Evolutionary conservation across 2,888 invertebrate genomes (phyloP).

Genomic region (Callimorpha dominula): DNA sequence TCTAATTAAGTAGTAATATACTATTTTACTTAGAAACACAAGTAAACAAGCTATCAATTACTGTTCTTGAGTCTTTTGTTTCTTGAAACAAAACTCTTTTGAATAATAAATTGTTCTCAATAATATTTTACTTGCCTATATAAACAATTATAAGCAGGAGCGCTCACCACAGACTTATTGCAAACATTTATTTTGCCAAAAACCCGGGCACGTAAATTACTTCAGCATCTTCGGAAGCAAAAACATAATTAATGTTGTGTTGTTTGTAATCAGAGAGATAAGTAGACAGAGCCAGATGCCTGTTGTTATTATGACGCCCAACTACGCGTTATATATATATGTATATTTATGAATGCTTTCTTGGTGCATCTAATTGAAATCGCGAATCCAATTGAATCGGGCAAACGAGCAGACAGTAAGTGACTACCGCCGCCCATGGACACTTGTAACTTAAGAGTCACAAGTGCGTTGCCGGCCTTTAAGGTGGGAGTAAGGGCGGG

Average conservation of each 20-base stretch:
- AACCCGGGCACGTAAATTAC: conserved; percentile 75
- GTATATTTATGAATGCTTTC: conserved; percentile 37
- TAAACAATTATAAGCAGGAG: conserved; percentile 55
- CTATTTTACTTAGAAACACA: conserved; percentile 30
- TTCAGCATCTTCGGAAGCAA: conserved; percentile 76
- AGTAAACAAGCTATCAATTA: conserved; percentile 29
- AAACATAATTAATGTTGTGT: conserved; percentile 82
- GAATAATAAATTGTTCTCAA: conserved; percentile 20
- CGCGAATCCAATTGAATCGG: conserved; percentile 54
- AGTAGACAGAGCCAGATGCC: conserved; percentile 69
- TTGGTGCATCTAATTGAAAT: conserved; percentile 53
- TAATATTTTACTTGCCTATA: conserved; percentile 49
- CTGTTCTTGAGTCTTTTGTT: conserved; percentile 10
- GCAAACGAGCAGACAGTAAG: no score
- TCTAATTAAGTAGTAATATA: conserved; percentile 19
- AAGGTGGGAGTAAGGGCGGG: no score
- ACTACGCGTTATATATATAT: conserved; percentile 42
- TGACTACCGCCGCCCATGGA: no score
- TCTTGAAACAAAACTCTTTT: conserved; percentile 14
- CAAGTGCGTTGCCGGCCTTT: no score
- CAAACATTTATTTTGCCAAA: conserved; percentile 74
- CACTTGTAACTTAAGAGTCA: no score
- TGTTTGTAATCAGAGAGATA: conserved; percentile 79
- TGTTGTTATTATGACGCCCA: conserved; percentile 55
- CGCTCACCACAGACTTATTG: conserved; percentile 68